A percentile compares a stretch with the other conserved stretches of the same genome.
Conservation (phyloP, 2,888 invertebrate genomes). For the Lasioglossum pauxillum region DNA sequence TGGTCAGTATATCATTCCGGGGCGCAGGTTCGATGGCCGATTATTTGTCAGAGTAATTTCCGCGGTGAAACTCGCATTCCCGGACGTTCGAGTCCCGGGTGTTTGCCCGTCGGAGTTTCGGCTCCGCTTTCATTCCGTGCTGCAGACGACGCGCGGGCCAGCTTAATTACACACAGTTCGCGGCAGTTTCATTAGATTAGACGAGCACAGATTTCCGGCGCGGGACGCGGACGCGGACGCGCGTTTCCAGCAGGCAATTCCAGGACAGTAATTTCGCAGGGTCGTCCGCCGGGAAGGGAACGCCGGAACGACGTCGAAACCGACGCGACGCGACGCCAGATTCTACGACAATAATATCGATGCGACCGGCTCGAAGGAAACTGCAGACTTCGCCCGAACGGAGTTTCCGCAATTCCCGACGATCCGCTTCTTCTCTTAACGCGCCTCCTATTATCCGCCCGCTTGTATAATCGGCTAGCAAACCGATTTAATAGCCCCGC, state of each 20-base stretch:
- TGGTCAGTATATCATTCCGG: not conserved
- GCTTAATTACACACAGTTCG: conserved; percentile 67
- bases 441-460: conserved; percentile 20
- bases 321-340: conserved; percentile 33
- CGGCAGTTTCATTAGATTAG: conserved; percentile 67
- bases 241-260: conserved; percentile 44
- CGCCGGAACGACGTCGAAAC: conserved; percentile 23
- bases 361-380: conserved; percentile 31
- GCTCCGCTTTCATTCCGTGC: conserved; percentile 50
- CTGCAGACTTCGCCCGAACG: conserved; percentile 10
- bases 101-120: conserved; percentile 37
- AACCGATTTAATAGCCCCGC: conserved; percentile 27
- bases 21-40: conserved; percentile 48
- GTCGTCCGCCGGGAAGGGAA: conserved; percentile 30
- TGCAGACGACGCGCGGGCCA: conserved; percentile 30
- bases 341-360: conserved; percentile 55
- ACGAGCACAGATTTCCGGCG: conserved; percentile 63
- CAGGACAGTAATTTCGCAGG: conserved; percentile 55
- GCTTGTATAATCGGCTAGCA: conserved; percentile 28
- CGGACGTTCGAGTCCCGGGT: conserved; percentile 20
- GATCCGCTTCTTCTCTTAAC: conserved; percentile 34
- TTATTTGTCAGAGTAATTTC: conserved; percentile 58
- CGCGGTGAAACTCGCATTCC: conserved; percentile 47
- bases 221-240: not conserved
- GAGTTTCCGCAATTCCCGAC: conserved; percentile 22